Conservation (phyloP, 1,140 invertebrate genomes). For the Akabosia matsudoensis region DNA sequence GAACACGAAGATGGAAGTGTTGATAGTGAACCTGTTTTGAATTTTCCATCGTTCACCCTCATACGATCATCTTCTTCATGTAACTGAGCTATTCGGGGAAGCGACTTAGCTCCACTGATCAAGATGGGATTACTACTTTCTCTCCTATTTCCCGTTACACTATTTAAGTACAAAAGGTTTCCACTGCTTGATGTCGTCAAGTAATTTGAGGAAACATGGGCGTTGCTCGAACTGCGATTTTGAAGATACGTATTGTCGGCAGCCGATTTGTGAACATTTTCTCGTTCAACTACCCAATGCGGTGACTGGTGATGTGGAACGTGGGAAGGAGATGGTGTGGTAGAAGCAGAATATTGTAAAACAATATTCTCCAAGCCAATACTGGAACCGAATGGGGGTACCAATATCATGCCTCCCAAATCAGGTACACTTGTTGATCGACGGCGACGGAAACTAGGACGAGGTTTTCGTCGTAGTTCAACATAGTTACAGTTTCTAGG, state of each 20-base stretch:
- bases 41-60: not conserved
- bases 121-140: not conserved
- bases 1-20: not conserved
- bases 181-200: too few relatives aligned
- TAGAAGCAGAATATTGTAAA: not conserved
- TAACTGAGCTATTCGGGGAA: constrained; percentile 1
- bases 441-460: constrained; percentile 31
- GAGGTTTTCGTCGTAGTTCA: not conserved
- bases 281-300: not conserved
- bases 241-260: not conserved
- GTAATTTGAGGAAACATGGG: too few relatives aligned
- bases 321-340: not conserved
- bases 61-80: not conserved
- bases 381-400: not conserved
- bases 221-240: not conserved
- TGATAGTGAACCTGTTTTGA: not conserved
- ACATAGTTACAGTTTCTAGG: not conserved
- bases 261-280: not conserved
- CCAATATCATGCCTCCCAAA: constrained; percentile 31
- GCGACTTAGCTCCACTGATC: constrained; percentile 9
- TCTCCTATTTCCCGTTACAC: not conserved
- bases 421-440: constrained; percentile 39
- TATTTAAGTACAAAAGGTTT: too few relatives aligned
- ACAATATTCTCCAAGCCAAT: not conserved
- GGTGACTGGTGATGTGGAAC: not conserved